These are phyloP conservation scores for Dryococelus australis DNA, from an alignment of 2,888 invertebrate species.

Conservation along the genomic window DNA sequence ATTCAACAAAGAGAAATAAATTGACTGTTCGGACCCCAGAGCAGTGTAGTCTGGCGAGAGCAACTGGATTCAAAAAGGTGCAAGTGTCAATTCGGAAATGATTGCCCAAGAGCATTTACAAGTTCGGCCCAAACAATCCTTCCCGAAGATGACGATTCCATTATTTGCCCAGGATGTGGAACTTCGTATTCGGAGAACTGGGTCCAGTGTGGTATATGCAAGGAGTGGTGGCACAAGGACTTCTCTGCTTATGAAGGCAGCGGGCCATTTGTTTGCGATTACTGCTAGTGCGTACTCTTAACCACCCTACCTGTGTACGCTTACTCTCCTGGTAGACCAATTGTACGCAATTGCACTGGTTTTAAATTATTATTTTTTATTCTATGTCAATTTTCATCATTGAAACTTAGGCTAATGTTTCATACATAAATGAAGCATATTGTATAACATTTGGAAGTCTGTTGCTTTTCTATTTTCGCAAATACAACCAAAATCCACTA, in stretches of 20 bases:
- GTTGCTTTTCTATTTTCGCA: not conserved
- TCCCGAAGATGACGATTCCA: not conserved
- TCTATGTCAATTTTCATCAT: not conserved
- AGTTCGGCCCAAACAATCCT: not conserved
- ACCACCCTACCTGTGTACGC: no score
- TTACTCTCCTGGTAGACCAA: not conserved
- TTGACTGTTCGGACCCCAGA: constrained; percentile 50
- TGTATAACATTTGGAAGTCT: not conserved
- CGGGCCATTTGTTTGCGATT: no score
- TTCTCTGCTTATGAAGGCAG: no score
- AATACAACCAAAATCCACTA: not conserved
- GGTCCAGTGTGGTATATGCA: no score
- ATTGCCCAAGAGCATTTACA: no score
- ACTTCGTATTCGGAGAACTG: no score
- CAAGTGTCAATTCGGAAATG: no score
- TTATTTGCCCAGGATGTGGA: constrained; percentile 20
- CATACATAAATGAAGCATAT: not conserved
- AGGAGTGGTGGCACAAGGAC: no score
- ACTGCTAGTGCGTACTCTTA: no score
- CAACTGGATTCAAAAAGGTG: no score
- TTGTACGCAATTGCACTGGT: not conserved
- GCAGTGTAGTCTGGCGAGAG: no score
- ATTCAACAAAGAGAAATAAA: constrained; percentile 50
- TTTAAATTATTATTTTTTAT: not conserved
- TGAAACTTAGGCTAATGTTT: not conserved